These are phyloP conservation scores for Melanophora roralis DNA, from an alignment of 2,888 invertebrate genomes.

Conservation along the genomic window DNA sequence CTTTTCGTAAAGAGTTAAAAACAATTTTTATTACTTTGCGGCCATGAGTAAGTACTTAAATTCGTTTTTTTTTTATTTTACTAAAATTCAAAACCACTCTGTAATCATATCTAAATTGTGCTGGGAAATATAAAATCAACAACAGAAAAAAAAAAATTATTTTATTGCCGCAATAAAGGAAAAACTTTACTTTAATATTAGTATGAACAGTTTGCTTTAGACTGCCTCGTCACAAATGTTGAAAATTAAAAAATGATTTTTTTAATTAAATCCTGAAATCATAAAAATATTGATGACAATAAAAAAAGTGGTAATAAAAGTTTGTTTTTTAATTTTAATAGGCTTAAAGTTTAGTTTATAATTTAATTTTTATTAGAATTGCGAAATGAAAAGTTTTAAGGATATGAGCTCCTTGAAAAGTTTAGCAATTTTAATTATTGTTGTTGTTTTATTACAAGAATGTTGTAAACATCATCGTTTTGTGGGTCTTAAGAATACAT, in stretches of 20 bases:
- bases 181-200: constrained; percentile 2
- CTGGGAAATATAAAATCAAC: constrained; percentile 20
- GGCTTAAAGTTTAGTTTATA: no score
- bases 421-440: no score
- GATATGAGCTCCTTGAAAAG: no score
- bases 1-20: neutral
- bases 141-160: neutral
- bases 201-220: neutral
- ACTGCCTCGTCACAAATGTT: neutral
- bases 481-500: no score
- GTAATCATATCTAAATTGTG: neutral
- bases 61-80: neutral
- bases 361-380: no score
- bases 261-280: constrained; percentile 12
- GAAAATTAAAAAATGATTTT: constrained; percentile 10
- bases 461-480: no score
- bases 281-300: constrained; percentile 24
- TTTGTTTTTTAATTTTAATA: neutral
- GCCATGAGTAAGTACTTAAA: neutral
- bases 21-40: neutral
- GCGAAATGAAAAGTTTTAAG: no score
- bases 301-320: constrained; percentile 1
- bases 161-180: constrained; percentile 7
- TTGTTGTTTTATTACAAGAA: no score
- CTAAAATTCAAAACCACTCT: neutral